Evolutionary conservation across 2,888 invertebrate species (phyloP).

Genomic region (Sipunculus nudus): DNA sequence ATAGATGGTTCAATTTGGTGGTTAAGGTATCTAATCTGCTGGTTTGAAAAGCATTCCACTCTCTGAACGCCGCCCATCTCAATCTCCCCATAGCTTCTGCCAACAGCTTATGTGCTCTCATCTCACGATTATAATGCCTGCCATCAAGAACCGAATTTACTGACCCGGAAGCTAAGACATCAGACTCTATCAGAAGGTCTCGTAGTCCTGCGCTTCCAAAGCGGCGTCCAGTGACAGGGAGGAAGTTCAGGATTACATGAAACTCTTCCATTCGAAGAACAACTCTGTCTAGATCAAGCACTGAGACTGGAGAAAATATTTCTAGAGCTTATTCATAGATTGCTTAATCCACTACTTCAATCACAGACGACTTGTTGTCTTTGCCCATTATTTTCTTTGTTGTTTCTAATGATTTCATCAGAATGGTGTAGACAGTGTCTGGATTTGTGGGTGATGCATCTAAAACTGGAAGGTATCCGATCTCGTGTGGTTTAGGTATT

Average conservation of each 20-base stretch:
- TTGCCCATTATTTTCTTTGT: too few relatives aligned
- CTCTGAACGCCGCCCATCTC: background rate
- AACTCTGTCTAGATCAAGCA: background rate
- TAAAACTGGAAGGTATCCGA: background rate
- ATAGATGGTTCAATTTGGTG: too few relatives aligned
- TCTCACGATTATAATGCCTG: background rate
- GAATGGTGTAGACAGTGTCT: too few relatives aligned
- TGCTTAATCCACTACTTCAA: background rate
- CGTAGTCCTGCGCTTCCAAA: conserved; percentile 1
- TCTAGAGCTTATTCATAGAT: background rate
- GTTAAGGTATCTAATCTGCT: too few relatives aligned
- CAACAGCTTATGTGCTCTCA: background rate
- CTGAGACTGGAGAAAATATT: background rate
- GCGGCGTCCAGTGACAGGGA: background rate
- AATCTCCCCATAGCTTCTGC: background rate
- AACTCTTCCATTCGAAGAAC: background rate
- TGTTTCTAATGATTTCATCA: too few relatives aligned
- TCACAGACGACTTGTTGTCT: background rate
- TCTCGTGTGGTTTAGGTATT: background rate
- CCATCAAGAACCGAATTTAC: background rate
- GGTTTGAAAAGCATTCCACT: background rate
- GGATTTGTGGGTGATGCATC: background rate
- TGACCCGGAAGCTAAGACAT: background rate
- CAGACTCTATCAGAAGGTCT: background rate
- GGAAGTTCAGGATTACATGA: background rate